Evolutionary conservation across 2,797 vertebrate genomes (phyloP).

Genomic region (Adrianichthys oophorus): DNA sequence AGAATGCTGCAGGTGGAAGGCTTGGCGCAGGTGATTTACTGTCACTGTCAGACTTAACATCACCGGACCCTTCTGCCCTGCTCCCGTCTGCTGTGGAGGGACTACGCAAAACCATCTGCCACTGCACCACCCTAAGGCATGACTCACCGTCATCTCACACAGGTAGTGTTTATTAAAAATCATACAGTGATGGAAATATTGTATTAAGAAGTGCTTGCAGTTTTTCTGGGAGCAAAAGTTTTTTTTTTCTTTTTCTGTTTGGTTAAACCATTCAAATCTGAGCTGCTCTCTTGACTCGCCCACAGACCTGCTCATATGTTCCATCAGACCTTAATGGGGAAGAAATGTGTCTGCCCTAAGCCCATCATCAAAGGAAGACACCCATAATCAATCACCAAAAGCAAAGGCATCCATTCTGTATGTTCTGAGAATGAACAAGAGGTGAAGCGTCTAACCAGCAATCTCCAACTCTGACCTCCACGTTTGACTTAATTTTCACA

Average conservation of each 20-base stretch:
- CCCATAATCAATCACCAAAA: neutral
- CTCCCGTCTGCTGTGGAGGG: slow-evolving; percentile 35
- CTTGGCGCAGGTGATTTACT: slow-evolving; percentile 63
- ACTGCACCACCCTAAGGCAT: slow-evolving; percentile 60
- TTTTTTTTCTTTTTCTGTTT: neutral
- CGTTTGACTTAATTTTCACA: neutral
- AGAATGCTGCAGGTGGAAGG: slow-evolving; percentile 66
- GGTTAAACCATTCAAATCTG: neutral
- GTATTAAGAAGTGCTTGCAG: neutral
- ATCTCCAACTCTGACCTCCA: neutral
- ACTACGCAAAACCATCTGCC: slow-evolving; percentile 36
- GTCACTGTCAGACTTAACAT: slow-evolving; percentile 65
- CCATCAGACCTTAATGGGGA: neutral
- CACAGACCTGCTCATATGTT: neutral
- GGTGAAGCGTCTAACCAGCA: neutral
- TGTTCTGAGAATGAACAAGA: neutral
- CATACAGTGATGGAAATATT: neutral
- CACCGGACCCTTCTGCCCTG: slow-evolving; percentile 54
- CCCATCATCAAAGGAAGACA: neutral
- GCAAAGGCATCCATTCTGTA: neutral
- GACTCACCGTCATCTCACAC: slow-evolving; percentile 66
- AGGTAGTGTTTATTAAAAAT: slow-evolving; percentile 57
- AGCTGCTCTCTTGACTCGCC: neutral
- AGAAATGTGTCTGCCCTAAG: neutral
- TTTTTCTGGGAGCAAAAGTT: neutral